Conservation (phyloP, 2,113 vertebrate genomes). For the Cyphomyrus discorhynchus region DNA sequence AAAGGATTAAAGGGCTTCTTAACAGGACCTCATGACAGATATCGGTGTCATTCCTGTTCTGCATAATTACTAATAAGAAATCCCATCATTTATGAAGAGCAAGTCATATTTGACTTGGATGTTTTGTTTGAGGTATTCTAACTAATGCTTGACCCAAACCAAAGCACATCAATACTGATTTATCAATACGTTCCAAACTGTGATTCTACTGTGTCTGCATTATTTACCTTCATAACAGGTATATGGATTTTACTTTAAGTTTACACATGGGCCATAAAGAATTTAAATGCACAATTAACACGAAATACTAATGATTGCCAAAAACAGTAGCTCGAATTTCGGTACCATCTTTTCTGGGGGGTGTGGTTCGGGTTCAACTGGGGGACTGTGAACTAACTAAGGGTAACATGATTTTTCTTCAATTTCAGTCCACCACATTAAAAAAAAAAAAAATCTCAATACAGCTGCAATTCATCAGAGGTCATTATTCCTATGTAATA, state of each 20-base stretch:
- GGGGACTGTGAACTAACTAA: not conserved
- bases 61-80: not conserved
- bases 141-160: not conserved
- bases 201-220: not conserved
- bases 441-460: not conserved
- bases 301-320: not conserved
- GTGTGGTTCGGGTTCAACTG: not conserved
- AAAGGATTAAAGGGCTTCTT: not conserved
- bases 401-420: not conserved
- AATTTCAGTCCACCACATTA: not conserved
- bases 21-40: not conserved
- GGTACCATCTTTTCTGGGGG: not conserved
- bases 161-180: not conserved
- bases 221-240: not conserved
- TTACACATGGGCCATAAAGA: not conserved
- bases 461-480: not conserved
- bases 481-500: not conserved
- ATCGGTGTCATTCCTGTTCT: not conserved
- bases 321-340: not conserved
- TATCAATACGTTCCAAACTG: not conserved
- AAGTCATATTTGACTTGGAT: not conserved
- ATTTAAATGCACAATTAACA: not conserved
- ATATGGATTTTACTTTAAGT: not conserved
- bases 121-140: not conserved
- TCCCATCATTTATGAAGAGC: not conserved